Conservation (phyloP, 2,888 invertebrate species). For the Furcula furcula region DNA sequence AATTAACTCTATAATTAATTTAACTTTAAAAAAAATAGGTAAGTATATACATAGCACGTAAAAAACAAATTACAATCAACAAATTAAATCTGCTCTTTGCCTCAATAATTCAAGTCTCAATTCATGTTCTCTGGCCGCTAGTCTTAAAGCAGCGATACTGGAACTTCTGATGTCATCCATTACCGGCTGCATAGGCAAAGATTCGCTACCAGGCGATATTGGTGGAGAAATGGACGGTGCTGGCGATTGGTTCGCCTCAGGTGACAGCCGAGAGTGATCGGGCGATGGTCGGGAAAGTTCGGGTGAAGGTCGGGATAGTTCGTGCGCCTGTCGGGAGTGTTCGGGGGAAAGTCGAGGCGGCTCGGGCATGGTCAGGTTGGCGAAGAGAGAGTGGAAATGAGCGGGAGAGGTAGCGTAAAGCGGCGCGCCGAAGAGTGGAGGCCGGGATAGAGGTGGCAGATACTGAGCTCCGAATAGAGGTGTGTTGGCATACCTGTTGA, state of each 20-base stretch:
- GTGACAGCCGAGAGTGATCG: conserved; percentile 39
- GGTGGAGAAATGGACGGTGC: conserved; percentile 78
- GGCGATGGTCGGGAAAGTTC: conserved; percentile 57
- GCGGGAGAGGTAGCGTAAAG: conserved; percentile 71
- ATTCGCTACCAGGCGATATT: conserved; percentile 74
- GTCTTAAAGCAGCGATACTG: conserved; percentile 92
- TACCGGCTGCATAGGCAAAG: conserved; percentile 72
- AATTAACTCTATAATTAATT: conserved; percentile 8
- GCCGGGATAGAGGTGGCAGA: conserved; percentile 62
- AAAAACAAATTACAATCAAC: conserved; percentile 36
- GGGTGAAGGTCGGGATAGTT: conserved; percentile 37
- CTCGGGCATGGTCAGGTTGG: conserved; percentile 86
- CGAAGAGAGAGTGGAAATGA: conserved; percentile 93
- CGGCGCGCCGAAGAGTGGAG: conserved; percentile 65
- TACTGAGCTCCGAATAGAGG: conserved; percentile 71
- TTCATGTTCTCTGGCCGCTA: conserved; percentile 95
- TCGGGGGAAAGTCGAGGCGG: conserved; percentile 64
- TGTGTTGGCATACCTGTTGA: conserved; percentile 65
- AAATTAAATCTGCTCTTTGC: conserved; percentile 83
- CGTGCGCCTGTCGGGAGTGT: conserved; percentile 44
- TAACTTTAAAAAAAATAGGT: background rate
- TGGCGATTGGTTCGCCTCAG: conserved; percentile 54
- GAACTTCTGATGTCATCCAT: conserved; percentile 88
- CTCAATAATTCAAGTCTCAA: conserved; percentile 90
- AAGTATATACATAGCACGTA: background rate